A percentile compares a stretch with the other conserved stretches of the same genome.
Evolutionary conservation across 92 coral and sea anemone genomes (phyloP).

Genomic region (Bergia sp.): DNA sequence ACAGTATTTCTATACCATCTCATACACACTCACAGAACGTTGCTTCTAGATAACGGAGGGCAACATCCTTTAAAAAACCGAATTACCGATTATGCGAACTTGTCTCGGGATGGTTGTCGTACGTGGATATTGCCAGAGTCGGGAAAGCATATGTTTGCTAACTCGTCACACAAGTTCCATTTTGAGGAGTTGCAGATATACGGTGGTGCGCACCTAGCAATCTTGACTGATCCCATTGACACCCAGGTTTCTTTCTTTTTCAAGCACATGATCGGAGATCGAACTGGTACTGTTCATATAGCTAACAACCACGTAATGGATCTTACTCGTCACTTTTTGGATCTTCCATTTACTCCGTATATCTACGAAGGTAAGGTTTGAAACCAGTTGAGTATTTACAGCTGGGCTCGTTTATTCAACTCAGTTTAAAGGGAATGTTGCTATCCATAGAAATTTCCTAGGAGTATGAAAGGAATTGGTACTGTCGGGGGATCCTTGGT

Average conservation of each 20-base stretch:
- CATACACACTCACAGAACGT: conserved; percentile 73
- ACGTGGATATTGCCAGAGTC: conserved; percentile 76
- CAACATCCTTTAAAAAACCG: conserved; percentile 58
- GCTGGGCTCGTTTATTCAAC: too few species aligned
- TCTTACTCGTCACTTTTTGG: conserved; percentile 66
- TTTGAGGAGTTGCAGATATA: conserved; percentile 79
- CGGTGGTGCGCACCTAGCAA: conserved; percentile 77
- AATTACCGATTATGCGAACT: conserved; percentile 59
- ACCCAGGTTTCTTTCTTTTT: conserved; percentile 61
- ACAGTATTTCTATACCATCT: too few species aligned
- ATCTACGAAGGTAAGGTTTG: conserved; percentile 53
- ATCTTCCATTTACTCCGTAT: conserved; percentile 68
- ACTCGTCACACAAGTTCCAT: conserved; percentile 59
- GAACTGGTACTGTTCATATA: conserved; percentile 74
- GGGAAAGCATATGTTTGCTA: conserved; percentile 70
- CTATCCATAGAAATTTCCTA: too few species aligned
- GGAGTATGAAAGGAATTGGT: too few species aligned
- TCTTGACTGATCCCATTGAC: conserved; percentile 54
- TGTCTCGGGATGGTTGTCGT: conserved; percentile 64
- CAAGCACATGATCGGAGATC: conserved; percentile 75
- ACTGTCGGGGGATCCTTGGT: too few species aligned
- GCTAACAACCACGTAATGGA: conserved; percentile 64
- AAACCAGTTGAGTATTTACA: too few species aligned
- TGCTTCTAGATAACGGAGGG: conserved; percentile 69
- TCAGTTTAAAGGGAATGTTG: too few species aligned